Conservation (phyloP, 2,888 invertebrate species). For the Scaptomyza caliginosa region DNA sequence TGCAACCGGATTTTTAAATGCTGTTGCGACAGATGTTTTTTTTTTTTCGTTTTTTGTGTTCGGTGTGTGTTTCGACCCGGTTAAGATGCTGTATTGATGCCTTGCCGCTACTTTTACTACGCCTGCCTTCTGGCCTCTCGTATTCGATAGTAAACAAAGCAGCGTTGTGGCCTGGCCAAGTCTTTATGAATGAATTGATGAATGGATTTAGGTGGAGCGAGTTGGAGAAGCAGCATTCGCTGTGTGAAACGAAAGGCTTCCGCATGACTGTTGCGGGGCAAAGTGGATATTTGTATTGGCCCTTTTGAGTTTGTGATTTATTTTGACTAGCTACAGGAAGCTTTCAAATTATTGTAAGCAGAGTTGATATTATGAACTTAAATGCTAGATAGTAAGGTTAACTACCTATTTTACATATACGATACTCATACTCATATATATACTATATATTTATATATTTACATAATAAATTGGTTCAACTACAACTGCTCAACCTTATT, state of each 20-base stretch:
- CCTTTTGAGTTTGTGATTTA: background rate
- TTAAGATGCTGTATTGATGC: conserved; percentile 39
- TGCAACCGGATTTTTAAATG: conserved; percentile 71
- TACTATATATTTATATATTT: too few relatives aligned
- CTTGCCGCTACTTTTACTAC: conserved; percentile 68
- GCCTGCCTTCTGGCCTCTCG: conserved; percentile 33
- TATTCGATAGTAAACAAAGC: conserved; percentile 68
- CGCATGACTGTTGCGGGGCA: conserved; percentile 10
- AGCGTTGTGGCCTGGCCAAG: background rate
- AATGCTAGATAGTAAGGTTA: too few relatives aligned
- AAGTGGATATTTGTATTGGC: conserved; percentile 24
- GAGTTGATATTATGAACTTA: too few relatives aligned
- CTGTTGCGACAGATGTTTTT: conserved; percentile 69
- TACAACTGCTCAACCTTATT: too few relatives aligned
- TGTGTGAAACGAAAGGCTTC: conserved; percentile 25
- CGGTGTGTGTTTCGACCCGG: conserved; percentile 39
- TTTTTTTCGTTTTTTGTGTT: conserved; percentile 16
- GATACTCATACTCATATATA: too few relatives aligned
- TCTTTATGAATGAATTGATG: conserved; percentile 77
- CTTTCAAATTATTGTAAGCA: background rate
- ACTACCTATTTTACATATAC: too few relatives aligned
- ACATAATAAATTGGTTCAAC: background rate
- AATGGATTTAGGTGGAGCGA: conserved; percentile 42
- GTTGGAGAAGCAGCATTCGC: background rate
- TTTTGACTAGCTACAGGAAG: conserved; percentile 3